Evolutionary conservation across 1,140 invertebrate genomes (phyloP).

Genomic region (Notospermus geniculatus): DNA sequence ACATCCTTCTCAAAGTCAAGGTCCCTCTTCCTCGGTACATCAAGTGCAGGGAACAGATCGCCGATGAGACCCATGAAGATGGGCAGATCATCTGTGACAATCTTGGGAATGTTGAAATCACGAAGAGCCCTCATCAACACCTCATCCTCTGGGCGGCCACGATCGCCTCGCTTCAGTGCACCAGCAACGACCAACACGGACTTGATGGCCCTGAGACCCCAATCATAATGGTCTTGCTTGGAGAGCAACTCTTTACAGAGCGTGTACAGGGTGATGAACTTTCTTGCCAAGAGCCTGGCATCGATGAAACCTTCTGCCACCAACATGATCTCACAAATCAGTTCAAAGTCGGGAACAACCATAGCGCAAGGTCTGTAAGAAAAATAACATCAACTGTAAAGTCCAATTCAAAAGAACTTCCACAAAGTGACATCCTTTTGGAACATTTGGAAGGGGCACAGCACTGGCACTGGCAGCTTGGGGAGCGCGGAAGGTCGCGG

Average conservation of each 20-base stretch:
- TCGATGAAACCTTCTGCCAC: conserved; percentile 97
- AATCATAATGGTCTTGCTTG: conserved; percentile 97
- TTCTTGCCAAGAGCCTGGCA: conserved; percentile 84
- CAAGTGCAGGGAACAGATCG: conserved; percentile 90
- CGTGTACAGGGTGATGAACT: conserved; percentile 95
- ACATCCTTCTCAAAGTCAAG: conserved; percentile 90
- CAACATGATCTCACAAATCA: conserved; percentile 98
- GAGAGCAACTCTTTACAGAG: conserved; percentile 91
- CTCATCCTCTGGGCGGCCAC: conserved; percentile 89
- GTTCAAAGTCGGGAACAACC: conserved; percentile 95
- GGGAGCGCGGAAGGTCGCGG: no score
- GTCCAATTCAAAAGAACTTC: no score
- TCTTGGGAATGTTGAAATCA: conserved; percentile 96
- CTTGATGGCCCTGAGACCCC: conserved; percentile 93
- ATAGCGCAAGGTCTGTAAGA: conserved; percentile 87
- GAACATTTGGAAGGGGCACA: no score
- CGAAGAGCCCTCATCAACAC: conserved; percentile 94
- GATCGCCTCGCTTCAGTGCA: conserved; percentile 86
- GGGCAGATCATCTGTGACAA: conserved; percentile 90
- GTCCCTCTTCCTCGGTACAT: conserved; percentile 91
- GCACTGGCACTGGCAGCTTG: no score
- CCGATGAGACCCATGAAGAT: conserved; percentile 96
- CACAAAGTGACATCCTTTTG: not conserved
- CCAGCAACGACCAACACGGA: conserved; percentile 94
- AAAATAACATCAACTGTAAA: conserved; percentile 3